Base-by-base conservation (phyloP, 2,888 invertebrate species). In the Andrena dorsata region DNA sequence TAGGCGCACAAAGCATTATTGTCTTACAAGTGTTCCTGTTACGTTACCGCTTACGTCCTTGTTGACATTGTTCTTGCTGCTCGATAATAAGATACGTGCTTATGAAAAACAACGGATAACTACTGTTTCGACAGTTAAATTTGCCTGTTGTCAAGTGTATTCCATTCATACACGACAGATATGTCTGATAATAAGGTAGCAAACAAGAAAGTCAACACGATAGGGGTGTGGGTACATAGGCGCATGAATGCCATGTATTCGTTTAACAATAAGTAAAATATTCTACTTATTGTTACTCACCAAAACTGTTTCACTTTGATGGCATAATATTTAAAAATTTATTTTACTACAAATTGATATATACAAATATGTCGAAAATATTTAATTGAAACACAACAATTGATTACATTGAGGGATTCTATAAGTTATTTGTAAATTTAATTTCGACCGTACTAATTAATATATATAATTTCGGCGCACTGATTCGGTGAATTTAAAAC, bases 31-130 rank as follows among this genome's bases (percentile, higher is more conserved):
- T 56, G 56, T 23, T 26, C 56, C 56, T 56, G 10, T 10, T 56
- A 56, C 20, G 56, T 41, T 41, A 35, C 64, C 32, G 2, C 16
- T 26, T 28, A 6, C 16, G 28, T 26, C 28, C 28, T 16, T 16
- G 20, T 28, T 16, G 28, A 60, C 30, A 28, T 28, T 28, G 28
- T 30, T 16, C 6, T 60, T 60, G 28, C 28, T 60, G 10, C 16
- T 28, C 7, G 60, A 60, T 49, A 51, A 53, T 53, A 60, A 28
- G 60, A 60, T 60, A 60, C 28, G 60, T 28, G 56, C 23, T 56
- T 20, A 56, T 10, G 56, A 56, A 56, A 23, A 56, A 56, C 56
- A 56, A 23, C 23, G 56, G 23, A 56, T 56, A 56, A 23, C 10
- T 56, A 56, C 23, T 26, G 56, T 26, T 56, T 56, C 56, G 56